phyloP scores from a whole-genome alignment of 2,113 vertebrate genomes.

The Chrysochloris asiatica region DNA sequence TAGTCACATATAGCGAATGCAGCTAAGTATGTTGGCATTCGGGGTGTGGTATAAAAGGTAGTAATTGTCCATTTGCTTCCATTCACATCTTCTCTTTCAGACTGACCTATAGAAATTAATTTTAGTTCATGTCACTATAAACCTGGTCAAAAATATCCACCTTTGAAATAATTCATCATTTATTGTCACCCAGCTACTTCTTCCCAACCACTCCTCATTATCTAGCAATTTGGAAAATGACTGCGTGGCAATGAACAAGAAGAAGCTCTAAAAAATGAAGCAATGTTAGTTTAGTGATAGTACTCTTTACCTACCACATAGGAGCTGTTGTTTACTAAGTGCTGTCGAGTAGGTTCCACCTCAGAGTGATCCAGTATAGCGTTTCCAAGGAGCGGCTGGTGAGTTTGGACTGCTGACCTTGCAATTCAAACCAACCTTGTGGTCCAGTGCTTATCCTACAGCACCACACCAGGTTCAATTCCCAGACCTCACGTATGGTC shows the following conservation, averaged over 20 bases:
- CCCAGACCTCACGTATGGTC: background rate
- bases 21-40: slow-evolving; percentile 88
- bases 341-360: no score
- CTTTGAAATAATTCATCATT: background rate
- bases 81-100: slow-evolving; percentile 81
- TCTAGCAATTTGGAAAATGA: background rate
- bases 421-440: no score
- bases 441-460: no score
- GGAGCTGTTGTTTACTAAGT: no score
- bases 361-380: no score
- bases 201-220: background rate
- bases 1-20: slow-evolving; percentile 86
- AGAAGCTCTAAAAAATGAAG: background rate
- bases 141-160: background rate
- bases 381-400: no score
- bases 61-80: slow-evolving; percentile 85
- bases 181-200: background rate
- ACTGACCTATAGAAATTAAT: slow-evolving; percentile 80
- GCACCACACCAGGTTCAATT: background rate
- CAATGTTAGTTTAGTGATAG: background rate
- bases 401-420: no score
- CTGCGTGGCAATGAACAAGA: background rate
- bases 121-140: slow-evolving; percentile 52
- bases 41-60: slow-evolving; percentile 84
- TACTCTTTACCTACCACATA: background rate